These are phyloP conservation scores for Agelaius phoeniceus DNA, from an alignment of 2,113 vertebrate species.

Conservation along the genomic window DNA sequence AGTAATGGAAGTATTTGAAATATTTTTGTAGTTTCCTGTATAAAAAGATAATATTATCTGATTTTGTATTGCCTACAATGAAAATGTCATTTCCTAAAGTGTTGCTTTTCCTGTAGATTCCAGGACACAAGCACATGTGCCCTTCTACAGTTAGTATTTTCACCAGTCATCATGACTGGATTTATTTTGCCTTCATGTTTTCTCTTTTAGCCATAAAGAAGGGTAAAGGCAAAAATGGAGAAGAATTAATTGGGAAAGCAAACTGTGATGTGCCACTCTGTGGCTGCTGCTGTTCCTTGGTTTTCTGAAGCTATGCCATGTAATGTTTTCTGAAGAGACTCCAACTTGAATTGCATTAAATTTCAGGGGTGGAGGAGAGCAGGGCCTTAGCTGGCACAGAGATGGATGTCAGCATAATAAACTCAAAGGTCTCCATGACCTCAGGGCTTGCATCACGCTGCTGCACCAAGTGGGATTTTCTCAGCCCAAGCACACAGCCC, in stretches of 20 bases:
- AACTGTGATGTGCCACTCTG: neutral
- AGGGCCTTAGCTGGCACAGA: conserved; percentile 88
- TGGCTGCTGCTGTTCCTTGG: neutral
- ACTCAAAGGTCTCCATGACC: conserved; percentile 85
- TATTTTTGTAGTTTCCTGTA: neutral
- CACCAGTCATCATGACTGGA: neutral
- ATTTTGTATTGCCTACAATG: neutral
- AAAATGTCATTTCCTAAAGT: neutral
- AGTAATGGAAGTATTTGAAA: neutral
- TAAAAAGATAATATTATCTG: neutral
- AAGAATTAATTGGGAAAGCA: neutral
- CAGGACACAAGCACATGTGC: neutral
- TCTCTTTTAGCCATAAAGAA: neutral
- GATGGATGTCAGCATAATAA: conserved; percentile 84
- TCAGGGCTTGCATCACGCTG: conserved; percentile 83
- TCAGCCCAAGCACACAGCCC: conserved; percentile 77
- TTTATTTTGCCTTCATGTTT: neutral
- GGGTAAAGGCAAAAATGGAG: neutral
- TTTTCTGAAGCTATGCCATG: neutral
- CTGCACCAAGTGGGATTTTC: conserved; percentile 86
- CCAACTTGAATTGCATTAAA: neutral
- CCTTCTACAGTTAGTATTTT: neutral
- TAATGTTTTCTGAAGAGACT: neutral
- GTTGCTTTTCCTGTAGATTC: neutral
- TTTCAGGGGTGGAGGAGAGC: conserved; percentile 92